Conservation (phyloP, 2,797 vertebrate genomes). For the Rhodeus uyekii region DNA sequence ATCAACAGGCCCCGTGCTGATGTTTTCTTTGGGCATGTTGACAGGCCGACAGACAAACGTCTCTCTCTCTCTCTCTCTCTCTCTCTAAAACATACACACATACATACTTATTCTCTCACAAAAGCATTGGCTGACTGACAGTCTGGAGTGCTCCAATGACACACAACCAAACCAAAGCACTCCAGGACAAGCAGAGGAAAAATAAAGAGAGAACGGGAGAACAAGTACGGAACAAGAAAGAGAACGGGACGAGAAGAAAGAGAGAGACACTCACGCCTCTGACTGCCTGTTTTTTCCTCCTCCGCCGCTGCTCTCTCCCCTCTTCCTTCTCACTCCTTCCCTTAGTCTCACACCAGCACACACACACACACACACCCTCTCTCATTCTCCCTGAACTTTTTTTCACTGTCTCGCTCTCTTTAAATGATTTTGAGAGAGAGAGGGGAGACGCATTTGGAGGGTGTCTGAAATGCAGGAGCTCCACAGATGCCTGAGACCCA, state of each 20-base stretch:
- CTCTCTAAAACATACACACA: background rate
- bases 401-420: conserved; percentile 62
- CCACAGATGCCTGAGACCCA: conserved; percentile 67
- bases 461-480: conserved; percentile 74
- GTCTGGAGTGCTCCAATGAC: conserved; percentile 77
- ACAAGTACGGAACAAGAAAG: conserved; percentile 40
- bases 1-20: conserved; percentile 80
- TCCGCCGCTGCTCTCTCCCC: conserved; percentile 56
- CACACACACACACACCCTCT: conserved; percentile 53
- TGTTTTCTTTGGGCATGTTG: conserved; percentile 84
- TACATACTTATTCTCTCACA: conserved; percentile 27
- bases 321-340: conserved; percentile 49
- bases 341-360: conserved; percentile 51
- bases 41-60: conserved; percentile 75
- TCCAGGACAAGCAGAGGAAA: conserved; percentile 40
- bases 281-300: conserved; percentile 77
- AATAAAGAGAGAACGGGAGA: conserved; percentile 51
- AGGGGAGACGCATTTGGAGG: conserved; percentile 72
- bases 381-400: conserved; percentile 49
- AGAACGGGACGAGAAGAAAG: conserved; percentile 68
- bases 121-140: conserved; percentile 62
- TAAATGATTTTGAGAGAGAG: conserved; percentile 77
- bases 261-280: conserved; percentile 72
- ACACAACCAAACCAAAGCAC: conserved; percentile 75
- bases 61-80: conserved; percentile 18